A percentile compares a stretch with the other conserved stretches of the same genome.
These are phyloP conservation scores for Nilaparvata lugens DNA, from an alignment of 1,140 invertebrate genomes.

Conservation along the genomic window DNA sequence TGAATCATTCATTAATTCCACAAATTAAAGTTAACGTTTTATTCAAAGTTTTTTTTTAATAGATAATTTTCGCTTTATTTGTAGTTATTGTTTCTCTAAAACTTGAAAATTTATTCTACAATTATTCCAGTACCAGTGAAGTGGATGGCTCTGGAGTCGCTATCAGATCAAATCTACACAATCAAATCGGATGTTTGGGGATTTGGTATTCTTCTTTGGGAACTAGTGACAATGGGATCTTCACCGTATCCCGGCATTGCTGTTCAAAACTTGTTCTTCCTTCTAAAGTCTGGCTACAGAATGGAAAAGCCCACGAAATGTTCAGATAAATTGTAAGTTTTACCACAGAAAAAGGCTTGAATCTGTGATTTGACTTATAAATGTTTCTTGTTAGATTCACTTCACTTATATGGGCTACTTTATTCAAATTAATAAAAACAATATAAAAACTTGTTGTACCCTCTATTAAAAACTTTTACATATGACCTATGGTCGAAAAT, in stretches of 20 bases:
- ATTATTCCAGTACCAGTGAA: slow-evolving; percentile 57
- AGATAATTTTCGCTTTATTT: no score
- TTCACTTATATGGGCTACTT: no score
- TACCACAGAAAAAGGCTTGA: no score
- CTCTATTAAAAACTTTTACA: no score
- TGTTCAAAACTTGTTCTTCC: slow-evolving; percentile 64
- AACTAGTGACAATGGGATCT: slow-evolving; percentile 73
- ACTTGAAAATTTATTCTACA: neutral
- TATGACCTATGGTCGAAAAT: no score
- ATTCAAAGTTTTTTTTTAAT: no score
- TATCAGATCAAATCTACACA: slow-evolving; percentile 80
- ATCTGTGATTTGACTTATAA: neutral
- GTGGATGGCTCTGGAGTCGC: slow-evolving; percentile 81
- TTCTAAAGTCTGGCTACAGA: slow-evolving; percentile 66
- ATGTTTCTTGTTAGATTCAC: neutral
- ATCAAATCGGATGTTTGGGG: slow-evolving; percentile 88
- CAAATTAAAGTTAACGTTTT: no score
- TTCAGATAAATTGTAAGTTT: slow-evolving; percentile 62
- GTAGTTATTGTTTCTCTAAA: no score
- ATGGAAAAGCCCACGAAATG: slow-evolving; percentile 79
- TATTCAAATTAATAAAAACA: no score
- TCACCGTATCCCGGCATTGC: slow-evolving; percentile 71
- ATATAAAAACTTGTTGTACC: no score
- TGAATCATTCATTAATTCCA: no score
- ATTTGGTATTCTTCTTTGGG: slow-evolving; percentile 82